phyloP scores from a whole-genome alignment of 2,113 vertebrate genomes.

The Cercocebus atys region DNA sequence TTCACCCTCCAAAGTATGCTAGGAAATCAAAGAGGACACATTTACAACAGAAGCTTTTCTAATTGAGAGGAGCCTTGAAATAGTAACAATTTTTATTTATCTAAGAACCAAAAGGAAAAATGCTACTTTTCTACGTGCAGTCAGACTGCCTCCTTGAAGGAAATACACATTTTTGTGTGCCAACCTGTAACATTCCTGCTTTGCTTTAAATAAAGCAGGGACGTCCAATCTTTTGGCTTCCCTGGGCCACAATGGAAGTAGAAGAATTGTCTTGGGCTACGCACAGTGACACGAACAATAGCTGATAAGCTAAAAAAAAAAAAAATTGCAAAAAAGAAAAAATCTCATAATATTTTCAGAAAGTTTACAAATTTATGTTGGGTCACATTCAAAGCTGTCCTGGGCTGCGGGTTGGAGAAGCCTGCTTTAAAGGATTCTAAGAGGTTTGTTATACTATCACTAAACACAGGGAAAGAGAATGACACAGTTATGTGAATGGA shows the following conservation, averaged over 20 bases:
- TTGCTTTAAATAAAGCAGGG: not conserved
- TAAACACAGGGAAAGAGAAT: not conserved
- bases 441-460: not conserved
- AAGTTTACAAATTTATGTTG: no score
- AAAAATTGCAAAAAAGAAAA: no score
- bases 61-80: not conserved
- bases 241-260: not conserved
- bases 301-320: no score
- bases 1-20: not conserved
- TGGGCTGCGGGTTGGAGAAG: no score
- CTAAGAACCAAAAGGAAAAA: constrained; percentile 34
- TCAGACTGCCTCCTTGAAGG: constrained; percentile 17
- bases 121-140: not conserved
- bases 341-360: no score
- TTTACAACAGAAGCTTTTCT: not conserved
- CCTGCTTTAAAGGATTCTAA: not conserved
- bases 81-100: not conserved
- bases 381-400: no score
- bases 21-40: not conserved
- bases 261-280: no score
- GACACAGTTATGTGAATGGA: not conserved
- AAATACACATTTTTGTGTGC: not conserved
- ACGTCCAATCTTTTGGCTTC: not conserved
- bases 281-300: no score
- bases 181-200: not conserved